phyloP scores from a whole-genome alignment of 2,888 invertebrate genomes.

The Scaptomyza tumidula region DNA sequence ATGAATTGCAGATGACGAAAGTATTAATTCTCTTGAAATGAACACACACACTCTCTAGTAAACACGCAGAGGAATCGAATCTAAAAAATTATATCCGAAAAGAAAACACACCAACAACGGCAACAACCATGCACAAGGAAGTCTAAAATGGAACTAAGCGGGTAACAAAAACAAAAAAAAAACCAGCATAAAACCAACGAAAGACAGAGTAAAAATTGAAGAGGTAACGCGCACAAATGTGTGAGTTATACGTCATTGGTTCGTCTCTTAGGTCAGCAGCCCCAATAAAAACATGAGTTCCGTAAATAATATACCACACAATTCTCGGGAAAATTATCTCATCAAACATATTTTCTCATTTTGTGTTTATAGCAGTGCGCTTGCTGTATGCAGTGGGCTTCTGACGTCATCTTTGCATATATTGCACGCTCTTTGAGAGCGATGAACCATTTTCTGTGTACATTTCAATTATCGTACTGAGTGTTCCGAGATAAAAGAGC shows the following conservation, averaged over 20 bases:
- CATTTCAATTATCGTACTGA: constrained; percentile 8
- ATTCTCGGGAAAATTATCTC: not conserved
- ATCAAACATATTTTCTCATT: not conserved
- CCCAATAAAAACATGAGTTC: not conserved
- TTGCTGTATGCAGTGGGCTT: not conserved
- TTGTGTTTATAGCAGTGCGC: not conserved
- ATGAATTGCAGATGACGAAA: constrained; percentile 13
- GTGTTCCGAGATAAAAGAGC: constrained; percentile 10
- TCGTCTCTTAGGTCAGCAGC: not conserved
- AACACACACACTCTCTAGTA: constrained; percentile 16
- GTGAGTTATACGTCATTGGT: not conserved
- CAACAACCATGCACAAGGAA: constrained; percentile 59
- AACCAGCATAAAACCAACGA: constrained; percentile 34
- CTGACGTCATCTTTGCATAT: constrained; percentile 24
- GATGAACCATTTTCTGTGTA: not conserved
- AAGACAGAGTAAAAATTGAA: constrained; percentile 24
- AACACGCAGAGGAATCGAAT: constrained; percentile 45
- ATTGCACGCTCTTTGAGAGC: constrained; percentile 21
- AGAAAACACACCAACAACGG: constrained; percentile 45
- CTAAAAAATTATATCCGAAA: constrained; percentile 60
- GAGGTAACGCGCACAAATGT: constrained; percentile 23
- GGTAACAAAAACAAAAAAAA: constrained; percentile 54
- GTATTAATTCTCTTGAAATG: constrained; percentile 37
- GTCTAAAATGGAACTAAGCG: constrained; percentile 58
- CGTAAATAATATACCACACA: too few species aligned